phyloP scores from a whole-genome alignment of 1,140 invertebrate species.

The Babylonia areolata region DNA sequence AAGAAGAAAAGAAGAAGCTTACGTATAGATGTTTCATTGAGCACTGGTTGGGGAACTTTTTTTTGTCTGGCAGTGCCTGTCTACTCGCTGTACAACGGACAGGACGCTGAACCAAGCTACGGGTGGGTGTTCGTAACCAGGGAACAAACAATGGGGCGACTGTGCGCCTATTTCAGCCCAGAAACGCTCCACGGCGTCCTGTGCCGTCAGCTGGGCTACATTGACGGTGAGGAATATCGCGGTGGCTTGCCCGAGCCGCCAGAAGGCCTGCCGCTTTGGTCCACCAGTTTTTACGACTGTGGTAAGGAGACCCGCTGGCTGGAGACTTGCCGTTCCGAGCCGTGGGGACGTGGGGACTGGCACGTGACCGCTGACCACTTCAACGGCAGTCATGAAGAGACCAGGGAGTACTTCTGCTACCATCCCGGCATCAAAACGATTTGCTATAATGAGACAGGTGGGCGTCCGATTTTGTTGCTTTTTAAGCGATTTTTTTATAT shows the following conservation, averaged over 20 bases:
- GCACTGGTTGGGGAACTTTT: no score
- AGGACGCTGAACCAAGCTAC: background rate
- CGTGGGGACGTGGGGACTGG: background rate
- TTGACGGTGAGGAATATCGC: background rate
- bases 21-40: no score
- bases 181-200: background rate
- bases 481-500: no score
- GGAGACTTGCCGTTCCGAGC: background rate
- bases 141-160: background rate
- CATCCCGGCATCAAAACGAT: background rate
- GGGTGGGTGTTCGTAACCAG: background rate
- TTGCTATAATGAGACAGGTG: slow-evolving; percentile 12
- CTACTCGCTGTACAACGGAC: background rate
- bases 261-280: background rate
- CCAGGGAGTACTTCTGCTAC: background rate
- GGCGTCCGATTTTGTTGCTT: no score
- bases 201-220: background rate
- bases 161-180: background rate
- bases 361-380: no score
- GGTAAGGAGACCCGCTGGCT: background rate
- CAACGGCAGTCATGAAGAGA: background rate
- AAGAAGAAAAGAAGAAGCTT: background rate
- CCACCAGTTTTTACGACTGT: background rate
- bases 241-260: background rate
- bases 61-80: background rate